Base-by-base conservation (phyloP, 2,888 invertebrate genomes). In the Carabus problematicus region DNA sequence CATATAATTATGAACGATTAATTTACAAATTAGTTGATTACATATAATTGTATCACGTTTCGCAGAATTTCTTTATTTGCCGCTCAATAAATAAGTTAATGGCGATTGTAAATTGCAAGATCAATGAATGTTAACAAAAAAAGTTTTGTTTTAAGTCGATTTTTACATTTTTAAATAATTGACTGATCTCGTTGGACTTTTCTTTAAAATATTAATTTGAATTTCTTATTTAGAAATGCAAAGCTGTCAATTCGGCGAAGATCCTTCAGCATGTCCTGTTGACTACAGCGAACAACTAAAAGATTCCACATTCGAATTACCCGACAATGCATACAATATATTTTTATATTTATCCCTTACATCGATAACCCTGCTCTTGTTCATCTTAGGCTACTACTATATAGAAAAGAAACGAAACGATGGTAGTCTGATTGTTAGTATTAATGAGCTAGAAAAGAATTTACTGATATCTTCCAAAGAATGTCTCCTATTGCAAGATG, bases 361-460 rank as follows among this genome's bases (percentile, higher is more conserved):
- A n/a, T 90, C 91, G 2, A 81, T 86, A n/a, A 88, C 91, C 0
- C 87, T 91, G 0, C 82, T 93, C 7, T 79, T 91, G 60, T 93
- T 94, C 76, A 86, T 89, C 14, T 84, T 93, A 70, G 91, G 91
- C 18, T 91, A 92, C 81, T 90, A 92, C 79, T 89, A 90, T 74
- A 88, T 93, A 71, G 92, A 92, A 80, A 92, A 90, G 77, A 88
- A 85, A 75, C 86, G 89, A 72, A 87, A 89, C 75, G 92, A 92
- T 77, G 85, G 88, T 58, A 86, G 87, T 62, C 84, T 93, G 40
- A 86, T 94, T 66, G 88, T 88, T 0, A 91, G 85, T 77, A 85
- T 90, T 56, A 90, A 90, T 78, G 81, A 85, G 69, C 78, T 90
- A 56, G 89, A 90, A 75, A 86, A 88, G 74, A 85, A 87, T 73